These are phyloP conservation scores for Dolichotis patagonum DNA, from an alignment of 2,113 vertebrate genomes.

Conservation along the genomic window DNA sequence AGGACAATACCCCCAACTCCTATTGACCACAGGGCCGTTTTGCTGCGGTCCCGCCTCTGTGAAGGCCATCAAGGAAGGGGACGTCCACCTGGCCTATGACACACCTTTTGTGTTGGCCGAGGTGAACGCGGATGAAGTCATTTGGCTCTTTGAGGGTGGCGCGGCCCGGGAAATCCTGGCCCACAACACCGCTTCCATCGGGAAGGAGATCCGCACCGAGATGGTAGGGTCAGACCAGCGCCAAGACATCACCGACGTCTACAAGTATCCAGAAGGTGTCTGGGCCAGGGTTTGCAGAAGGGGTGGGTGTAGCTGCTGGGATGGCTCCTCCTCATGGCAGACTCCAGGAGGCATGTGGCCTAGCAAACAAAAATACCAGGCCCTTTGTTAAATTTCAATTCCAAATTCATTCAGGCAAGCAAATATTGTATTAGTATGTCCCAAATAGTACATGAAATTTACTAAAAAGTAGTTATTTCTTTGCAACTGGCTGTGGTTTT, in stretches of 20 bases:
- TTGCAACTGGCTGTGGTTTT: not conserved
- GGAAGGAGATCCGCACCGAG: conserved; percentile 92
- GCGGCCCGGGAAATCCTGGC: conserved; percentile 84
- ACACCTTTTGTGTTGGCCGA: conserved; percentile 90
- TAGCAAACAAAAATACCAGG: not conserved
- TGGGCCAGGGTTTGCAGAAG: not conserved
- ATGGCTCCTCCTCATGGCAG: not conserved
- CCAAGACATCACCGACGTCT: conserved; percentile 87
- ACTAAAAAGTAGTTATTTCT: conserved; percentile 30
- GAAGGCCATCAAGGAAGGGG: conserved; percentile 89
- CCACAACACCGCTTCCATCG: conserved; percentile 82
- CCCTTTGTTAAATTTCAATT: conserved; percentile 37
- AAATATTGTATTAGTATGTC: not conserved
- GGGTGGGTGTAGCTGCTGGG: not conserved
- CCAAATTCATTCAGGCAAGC: conserved; percentile 24
- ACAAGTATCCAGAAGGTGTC: conserved; percentile 92
- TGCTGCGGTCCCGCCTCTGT: conserved; percentile 92
- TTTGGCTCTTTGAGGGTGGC: conserved; percentile 86
- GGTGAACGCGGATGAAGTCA: conserved; percentile 91
- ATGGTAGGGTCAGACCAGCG: conserved; percentile 85
- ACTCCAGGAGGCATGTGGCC: not conserved
- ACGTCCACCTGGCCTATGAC: conserved; percentile 88
- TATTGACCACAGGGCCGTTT: conserved; percentile 84
- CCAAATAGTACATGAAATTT: not conserved
- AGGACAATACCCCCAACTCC: not conserved